Conservation (phyloP, 2,888 invertebrate genomes). For the Acutogordius australiensis region DNA sequence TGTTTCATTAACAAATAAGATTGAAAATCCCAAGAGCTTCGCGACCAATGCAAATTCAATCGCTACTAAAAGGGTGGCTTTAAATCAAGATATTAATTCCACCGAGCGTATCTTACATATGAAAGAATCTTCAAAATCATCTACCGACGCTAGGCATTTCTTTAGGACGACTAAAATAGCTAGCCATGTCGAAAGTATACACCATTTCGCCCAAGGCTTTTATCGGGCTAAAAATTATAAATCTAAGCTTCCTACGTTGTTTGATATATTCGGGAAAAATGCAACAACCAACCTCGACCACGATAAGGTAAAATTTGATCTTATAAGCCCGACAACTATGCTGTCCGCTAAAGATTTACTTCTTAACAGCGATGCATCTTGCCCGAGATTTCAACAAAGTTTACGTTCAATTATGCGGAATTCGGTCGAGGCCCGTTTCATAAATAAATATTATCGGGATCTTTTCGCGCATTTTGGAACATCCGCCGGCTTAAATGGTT, state of each 20-base stretch:
- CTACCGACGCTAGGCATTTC: background rate
- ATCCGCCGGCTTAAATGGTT: background rate
- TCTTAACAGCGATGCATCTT: background rate
- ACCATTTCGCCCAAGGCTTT: conserved; percentile 1
- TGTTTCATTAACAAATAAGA: background rate
- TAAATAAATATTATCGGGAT: background rate
- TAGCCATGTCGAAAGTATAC: background rate
- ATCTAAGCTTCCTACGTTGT: background rate
- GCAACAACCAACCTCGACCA: background rate
- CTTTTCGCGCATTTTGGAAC: background rate
- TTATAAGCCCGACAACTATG: background rate
- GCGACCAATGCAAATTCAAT: background rate
- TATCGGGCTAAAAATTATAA: no score
- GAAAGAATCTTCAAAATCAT: background rate
- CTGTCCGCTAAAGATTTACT: background rate
- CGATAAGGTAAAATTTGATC: no score
- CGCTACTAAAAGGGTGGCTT: background rate
- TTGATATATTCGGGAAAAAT: background rate
- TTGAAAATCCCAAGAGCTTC: background rate
- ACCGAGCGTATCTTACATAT: background rate
- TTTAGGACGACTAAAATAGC: background rate
- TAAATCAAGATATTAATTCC: background rate
- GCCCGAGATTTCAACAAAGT: background rate
- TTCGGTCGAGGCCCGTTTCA: background rate
- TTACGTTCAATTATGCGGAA: background rate